phyloP scores from a whole-genome alignment of 2,888 invertebrate genomes.

The Plebejus anna region DNA sequence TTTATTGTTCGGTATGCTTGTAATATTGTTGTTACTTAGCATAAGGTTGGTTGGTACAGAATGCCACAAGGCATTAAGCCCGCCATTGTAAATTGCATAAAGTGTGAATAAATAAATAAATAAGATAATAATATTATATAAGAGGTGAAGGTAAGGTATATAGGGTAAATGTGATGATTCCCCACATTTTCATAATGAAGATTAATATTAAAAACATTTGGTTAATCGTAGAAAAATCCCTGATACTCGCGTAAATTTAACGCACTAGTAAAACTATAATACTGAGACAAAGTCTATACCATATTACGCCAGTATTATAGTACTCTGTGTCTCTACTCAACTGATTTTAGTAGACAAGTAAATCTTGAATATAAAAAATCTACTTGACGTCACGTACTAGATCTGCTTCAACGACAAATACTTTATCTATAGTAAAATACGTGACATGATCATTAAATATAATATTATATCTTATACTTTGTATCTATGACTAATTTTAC shows the following conservation, averaged over 20 bases:
- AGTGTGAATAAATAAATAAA: no score
- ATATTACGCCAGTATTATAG: no score
- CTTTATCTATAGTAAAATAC: slow-evolving; percentile 2
- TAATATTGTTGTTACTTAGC: not conserved
- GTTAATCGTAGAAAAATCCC: no score
- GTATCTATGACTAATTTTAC: not conserved
- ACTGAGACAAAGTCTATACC: not conserved
- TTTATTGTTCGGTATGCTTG: not conserved
- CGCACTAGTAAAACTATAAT: not conserved
- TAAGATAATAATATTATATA: no score
- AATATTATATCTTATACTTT: no score
- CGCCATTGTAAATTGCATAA: no score
- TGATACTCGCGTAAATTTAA: not conserved
- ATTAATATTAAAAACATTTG: no score
- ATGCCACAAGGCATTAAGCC: no score
- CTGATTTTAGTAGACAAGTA: not conserved
- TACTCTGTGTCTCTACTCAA: not conserved
- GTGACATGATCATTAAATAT: not conserved
- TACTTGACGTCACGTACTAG: not conserved
- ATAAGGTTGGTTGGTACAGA: no score
- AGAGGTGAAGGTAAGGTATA: no score
- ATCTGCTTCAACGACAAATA: not conserved
- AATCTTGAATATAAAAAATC: not conserved
- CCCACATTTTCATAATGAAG: no score
- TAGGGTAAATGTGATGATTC: no score